Evolutionary conservation across 2,113 vertebrate genomes (phyloP).

Genomic region (human (Homo sapiens)): GRCh38 chr11:109088001-109088500

Average conservation of each 20-base stretch:
- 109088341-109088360: constrained; percentile 30
- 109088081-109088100: background rate
- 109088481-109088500: background rate
- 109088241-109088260: constrained; percentile 46
- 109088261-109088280: constrained; percentile 16
- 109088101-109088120: background rate
- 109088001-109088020: background rate
- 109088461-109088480: background rate
- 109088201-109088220: constrained; percentile 29
- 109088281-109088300: constrained; percentile 40
- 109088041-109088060: background rate
- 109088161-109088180: background rate
- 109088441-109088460: background rate
- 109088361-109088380: background rate
- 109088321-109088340: constrained; percentile 4
- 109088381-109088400: constrained; percentile 34
- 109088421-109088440: background rate
- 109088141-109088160: constrained; percentile 15
- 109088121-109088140: constrained; percentile 21
- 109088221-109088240: constrained; percentile 39
- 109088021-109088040: background rate
- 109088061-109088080: background rate
- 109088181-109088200: constrained; percentile 43
- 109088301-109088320: constrained; percentile 23
- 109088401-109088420: constrained; percentile 32